Conservation (phyloP, 2,113 vertebrate genomes). For the Oreochromis niloticus region DNA sequence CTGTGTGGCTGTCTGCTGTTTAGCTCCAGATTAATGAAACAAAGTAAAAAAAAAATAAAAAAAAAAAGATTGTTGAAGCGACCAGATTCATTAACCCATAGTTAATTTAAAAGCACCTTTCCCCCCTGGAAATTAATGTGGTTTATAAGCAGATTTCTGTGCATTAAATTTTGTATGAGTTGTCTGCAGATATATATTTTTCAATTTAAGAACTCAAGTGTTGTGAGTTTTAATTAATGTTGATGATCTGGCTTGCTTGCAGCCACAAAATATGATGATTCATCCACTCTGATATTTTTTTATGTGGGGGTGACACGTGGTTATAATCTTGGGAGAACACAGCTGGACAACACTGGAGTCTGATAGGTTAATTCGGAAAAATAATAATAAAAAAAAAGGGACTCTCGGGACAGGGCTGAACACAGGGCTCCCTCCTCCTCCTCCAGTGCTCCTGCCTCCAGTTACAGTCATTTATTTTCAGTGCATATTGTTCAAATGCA, state of each 20-base stretch:
- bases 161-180: not conserved
- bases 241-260: not conserved
- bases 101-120: not conserved
- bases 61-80: not conserved
- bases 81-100: not conserved
- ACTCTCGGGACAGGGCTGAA: not conserved
- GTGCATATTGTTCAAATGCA: not conserved
- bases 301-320: not conserved
- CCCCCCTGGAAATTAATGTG: not conserved
- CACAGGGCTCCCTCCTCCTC: not conserved
- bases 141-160: not conserved
- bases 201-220: not conserved
- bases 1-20: conserved; percentile 21
- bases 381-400: not conserved
- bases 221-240: not conserved
- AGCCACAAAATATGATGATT: not conserved
- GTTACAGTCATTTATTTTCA: not conserved
- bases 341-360: not conserved
- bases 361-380: not conserved
- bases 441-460: not conserved
- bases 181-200: not conserved
- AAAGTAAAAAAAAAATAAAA: not conserved
- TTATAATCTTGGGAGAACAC: not conserved
- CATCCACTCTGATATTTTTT: not conserved
- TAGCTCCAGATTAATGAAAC: not conserved